Percentiles rank a stretch among this genome's conserved stretches.
phyloP scores from a whole-genome alignment of 2,797 vertebrate genomes.

The Danio albolineatus region DNA sequence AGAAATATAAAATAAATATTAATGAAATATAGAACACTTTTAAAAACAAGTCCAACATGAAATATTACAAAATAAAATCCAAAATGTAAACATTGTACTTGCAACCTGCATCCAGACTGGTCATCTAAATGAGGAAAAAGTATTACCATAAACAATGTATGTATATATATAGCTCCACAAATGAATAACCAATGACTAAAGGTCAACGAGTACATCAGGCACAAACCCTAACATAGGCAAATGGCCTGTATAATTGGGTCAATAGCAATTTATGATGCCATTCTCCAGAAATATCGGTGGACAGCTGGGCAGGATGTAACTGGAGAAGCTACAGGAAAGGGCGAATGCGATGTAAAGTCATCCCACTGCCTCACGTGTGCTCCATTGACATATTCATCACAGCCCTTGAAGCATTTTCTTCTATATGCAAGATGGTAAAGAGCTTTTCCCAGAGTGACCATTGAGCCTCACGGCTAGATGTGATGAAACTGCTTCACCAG shows the following conservation, averaged over 20 bases:
- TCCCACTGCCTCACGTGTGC: constrained; percentile 27
- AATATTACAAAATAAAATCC: too few species aligned
- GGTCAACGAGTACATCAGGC: constrained; percentile 30
- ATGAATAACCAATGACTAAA: constrained; percentile 13
- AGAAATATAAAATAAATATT: too few species aligned
- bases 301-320: constrained; percentile 66
- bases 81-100: too few species aligned
- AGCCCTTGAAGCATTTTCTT: constrained; percentile 48
- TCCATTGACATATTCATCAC: constrained; percentile 51
- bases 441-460: constrained; percentile 12
- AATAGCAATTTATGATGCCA: constrained; percentile 64
- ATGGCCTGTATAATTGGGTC: constrained; percentile 61
- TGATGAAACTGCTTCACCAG: constrained; percentile 37
- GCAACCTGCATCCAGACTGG: too few species aligned
- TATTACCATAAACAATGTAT: too few species aligned
- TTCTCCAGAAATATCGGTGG: constrained; percentile 66
- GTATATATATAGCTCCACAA: too few species aligned
- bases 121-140: too few species aligned
- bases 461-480: constrained; percentile 9
- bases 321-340: constrained; percentile 50
- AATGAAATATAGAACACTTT: too few species aligned
- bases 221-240: constrained; percentile 38
- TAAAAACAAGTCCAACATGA: too few species aligned
- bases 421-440: constrained; percentile 43
- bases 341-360: constrained; percentile 34